A percentile compares a stretch with the other conserved stretches of the same genome.
Conservation (phyloP, 2,888 invertebrate species). For the Papilio elwesi region DNA sequence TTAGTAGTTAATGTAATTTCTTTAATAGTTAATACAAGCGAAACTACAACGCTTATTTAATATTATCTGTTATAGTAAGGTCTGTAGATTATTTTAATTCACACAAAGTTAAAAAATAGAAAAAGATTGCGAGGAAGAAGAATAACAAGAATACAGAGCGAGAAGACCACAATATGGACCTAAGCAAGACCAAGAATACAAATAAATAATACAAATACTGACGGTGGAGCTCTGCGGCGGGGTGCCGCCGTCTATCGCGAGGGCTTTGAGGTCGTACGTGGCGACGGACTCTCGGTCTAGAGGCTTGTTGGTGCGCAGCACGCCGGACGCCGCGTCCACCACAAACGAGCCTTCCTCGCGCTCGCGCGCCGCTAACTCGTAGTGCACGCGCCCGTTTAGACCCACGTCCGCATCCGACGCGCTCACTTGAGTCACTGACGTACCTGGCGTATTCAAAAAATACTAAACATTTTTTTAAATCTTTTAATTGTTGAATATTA, state of each 20-base stretch:
- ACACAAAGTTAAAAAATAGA: too few species aligned
- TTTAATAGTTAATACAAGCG: too few species aligned
- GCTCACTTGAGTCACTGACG: slow-evolving; percentile 90
- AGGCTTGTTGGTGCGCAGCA: slow-evolving; percentile 93
- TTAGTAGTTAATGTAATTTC: too few species aligned
- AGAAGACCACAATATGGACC: too few species aligned
- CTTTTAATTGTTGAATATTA: too few species aligned
- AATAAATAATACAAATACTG: slow-evolving; percentile 46
- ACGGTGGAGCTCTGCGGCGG: slow-evolving; percentile 86
- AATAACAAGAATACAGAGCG: too few species aligned
- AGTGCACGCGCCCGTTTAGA: slow-evolving; percentile 93
- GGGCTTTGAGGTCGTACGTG: slow-evolving; percentile 92
- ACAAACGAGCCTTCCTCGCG: slow-evolving; percentile 95
- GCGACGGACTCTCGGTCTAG: slow-evolving; percentile 96
- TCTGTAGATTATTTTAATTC: too few species aligned
- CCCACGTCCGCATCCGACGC: slow-evolving; percentile 94
- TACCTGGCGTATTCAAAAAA: slow-evolving; percentile 70
- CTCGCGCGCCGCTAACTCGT: slow-evolving; percentile 89
- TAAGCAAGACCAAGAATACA: too few species aligned
- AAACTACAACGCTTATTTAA: too few species aligned
- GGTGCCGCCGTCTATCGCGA: slow-evolving; percentile 95
- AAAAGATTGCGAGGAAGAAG: too few species aligned
- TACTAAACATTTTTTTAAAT: neutral
- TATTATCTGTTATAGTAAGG: too few species aligned
- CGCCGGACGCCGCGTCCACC: slow-evolving; percentile 96